Conservation (phyloP, 2,888 invertebrate genomes). For the Dexiosoma caninum region DNA sequence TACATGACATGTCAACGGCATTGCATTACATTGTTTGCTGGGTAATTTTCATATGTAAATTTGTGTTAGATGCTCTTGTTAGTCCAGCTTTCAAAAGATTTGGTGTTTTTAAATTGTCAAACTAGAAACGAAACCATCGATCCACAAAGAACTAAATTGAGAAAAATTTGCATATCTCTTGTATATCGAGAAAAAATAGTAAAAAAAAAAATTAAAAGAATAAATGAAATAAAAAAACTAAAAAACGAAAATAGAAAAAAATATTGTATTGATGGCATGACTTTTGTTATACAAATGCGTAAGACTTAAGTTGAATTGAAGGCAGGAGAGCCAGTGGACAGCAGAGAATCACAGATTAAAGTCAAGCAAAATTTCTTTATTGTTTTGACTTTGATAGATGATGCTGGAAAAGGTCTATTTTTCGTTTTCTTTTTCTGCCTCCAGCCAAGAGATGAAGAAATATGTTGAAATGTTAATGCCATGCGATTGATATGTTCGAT, state of each 20-base stretch:
- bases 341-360: background rate
- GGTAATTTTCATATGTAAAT: constrained; percentile 17
- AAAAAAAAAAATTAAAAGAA: too few relatives aligned
- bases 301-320: background rate
- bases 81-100: constrained; percentile 60
- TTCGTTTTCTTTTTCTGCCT: background rate
- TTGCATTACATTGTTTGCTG: constrained; percentile 19
- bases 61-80: constrained; percentile 63
- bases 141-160: constrained; percentile 47
- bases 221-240: too few relatives aligned
- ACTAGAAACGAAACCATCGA: constrained; percentile 27
- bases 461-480: constrained; percentile 47
- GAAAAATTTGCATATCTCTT: constrained; percentile 61
- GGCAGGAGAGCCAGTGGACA: background rate
- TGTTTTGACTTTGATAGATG: constrained; percentile 78
- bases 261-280: background rate
- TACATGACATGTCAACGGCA: too few relatives aligned
- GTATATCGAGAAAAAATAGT: too few relatives aligned
- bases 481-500: constrained; percentile 63
- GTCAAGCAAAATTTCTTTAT: constrained; percentile 71
- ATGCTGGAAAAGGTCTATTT: constrained; percentile 65
- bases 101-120: constrained; percentile 60
- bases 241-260: constrained; percentile 36
- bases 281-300: constrained; percentile 10
- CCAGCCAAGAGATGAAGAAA: constrained; percentile 1